Evolutionary conservation across 2,797 vertebrate genomes (phyloP).

Genomic region (Antrozous pallidus): DNA sequence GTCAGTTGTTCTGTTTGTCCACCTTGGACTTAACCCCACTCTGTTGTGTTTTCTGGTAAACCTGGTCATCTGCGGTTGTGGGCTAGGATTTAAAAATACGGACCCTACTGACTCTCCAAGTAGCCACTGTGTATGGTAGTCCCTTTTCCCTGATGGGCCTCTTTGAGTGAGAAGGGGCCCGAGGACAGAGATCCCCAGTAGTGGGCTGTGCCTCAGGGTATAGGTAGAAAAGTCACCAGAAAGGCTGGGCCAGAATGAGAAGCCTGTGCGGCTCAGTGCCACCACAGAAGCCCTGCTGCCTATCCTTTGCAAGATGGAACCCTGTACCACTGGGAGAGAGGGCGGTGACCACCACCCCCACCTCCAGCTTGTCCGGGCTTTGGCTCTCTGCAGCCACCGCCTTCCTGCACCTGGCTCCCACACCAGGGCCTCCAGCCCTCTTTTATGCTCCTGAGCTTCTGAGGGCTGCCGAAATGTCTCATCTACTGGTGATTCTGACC

Average conservation of each 20-base stretch:
- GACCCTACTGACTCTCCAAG: background rate
- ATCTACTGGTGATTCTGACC: background rate
- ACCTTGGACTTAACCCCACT: background rate
- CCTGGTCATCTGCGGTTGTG: background rate
- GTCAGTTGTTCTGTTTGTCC: constrained; percentile 64
- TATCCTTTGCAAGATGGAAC: background rate
- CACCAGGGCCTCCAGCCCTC: background rate
- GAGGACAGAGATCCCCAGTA: background rate
- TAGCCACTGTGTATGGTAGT: background rate
- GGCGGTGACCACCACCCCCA: background rate
- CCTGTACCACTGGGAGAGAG: background rate
- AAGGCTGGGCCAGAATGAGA: background rate
- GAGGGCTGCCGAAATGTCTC: constrained; percentile 3
- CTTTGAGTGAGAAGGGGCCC: background rate
- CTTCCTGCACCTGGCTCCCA: background rate
- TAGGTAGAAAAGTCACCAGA: background rate
- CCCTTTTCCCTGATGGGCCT: background rate
- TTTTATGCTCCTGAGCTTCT: background rate
- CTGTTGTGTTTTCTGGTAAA: background rate
- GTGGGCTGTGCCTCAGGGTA: background rate
- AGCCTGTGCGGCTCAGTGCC: background rate
- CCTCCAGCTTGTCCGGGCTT: too few relatives aligned
- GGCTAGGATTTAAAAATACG: background rate
- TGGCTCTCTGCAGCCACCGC: background rate
- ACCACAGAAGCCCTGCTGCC: background rate